Conservation (phyloP, 1,140 invertebrate genomes). For the Rhopalosiphum padi region DNA sequence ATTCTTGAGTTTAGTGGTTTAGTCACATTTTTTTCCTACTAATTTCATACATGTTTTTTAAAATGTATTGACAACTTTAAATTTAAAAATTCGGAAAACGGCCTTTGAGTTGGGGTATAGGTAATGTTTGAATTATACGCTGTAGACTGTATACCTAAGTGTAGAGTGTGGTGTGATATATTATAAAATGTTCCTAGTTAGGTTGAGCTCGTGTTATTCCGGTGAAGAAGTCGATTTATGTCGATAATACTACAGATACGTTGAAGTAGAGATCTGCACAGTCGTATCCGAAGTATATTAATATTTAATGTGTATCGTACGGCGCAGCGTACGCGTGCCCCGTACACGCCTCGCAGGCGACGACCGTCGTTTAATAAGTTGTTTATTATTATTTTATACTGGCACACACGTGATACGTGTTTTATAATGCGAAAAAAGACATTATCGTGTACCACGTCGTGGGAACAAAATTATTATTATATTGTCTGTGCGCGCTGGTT, state of each 20-base stretch:
- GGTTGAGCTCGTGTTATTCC: too few species aligned
- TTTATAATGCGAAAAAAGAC: background rate
- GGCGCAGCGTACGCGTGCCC: background rate
- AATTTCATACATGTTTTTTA: too few species aligned
- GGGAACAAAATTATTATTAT: slow-evolving; percentile 16
- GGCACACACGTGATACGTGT: background rate
- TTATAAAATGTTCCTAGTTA: too few species aligned
- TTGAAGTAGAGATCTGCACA: background rate
- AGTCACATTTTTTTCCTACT: too few species aligned
- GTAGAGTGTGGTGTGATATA: too few species aligned
- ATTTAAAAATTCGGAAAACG: too few species aligned
- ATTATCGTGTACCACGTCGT: slow-evolving; percentile 6
- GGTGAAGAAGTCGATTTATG: too few species aligned
- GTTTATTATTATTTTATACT: slow-evolving; percentile 12
- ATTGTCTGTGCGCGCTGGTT: background rate
- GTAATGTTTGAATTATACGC: too few species aligned
- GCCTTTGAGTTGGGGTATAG: too few species aligned
- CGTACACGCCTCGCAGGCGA: background rate
- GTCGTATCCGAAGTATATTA: background rate
- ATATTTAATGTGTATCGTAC: background rate
- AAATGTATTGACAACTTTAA: too few species aligned
- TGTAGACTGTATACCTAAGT: too few species aligned
- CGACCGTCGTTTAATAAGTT: background rate
- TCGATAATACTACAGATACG: background rate
- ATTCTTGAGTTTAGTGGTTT: too few species aligned